A percentile compares a stretch with the other conserved stretches of the same genome.
These are phyloP conservation scores for Serinus canaria DNA, from an alignment of 2,113 vertebrate genomes.

Conservation along the genomic window DNA sequence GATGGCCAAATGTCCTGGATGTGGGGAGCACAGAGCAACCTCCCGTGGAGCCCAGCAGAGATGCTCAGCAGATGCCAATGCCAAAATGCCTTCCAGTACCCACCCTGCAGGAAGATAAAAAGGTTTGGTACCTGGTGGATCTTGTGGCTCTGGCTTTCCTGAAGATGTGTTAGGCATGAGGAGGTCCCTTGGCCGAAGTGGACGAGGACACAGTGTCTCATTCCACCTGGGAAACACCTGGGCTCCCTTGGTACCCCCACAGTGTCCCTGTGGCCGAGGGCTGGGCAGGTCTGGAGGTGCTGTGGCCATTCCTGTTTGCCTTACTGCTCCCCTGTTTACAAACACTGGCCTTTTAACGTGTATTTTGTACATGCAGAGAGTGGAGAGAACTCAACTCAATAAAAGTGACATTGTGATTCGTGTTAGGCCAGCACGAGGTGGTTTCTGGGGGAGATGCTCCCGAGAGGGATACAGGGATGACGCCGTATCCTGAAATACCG, in stretches of 20 bases:
- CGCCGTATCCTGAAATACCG: fast-evolving
- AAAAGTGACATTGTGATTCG: neutral
- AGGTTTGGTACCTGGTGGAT: neutral
- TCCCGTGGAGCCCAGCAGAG: neutral
- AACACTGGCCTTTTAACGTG: neutral
- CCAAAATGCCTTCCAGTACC: neutral
- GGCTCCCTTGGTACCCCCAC: neutral
- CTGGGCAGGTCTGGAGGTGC: neutral
- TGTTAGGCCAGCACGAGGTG: fast-evolving
- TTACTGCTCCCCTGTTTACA: slow-evolving; percentile 9
- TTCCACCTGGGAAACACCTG: fast-evolving
- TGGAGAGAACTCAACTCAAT: neutral
- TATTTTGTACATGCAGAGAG: neutral
- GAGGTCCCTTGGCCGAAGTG: fast-evolving
- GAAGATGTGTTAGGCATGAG: neutral
- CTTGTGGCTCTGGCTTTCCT: neutral
- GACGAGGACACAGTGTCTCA: neutral
- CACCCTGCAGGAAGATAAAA: neutral
- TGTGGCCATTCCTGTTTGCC: neutral
- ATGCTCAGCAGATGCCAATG: neutral
- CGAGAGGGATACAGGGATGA: fast-evolving
- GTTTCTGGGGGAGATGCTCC: neutral
- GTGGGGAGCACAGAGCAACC: neutral
- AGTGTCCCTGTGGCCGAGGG: neutral
- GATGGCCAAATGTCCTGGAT: neutral